Evolutionary conservation across 2,797 vertebrate genomes (phyloP).

Genomic region (Mallotus villosus): DNA sequence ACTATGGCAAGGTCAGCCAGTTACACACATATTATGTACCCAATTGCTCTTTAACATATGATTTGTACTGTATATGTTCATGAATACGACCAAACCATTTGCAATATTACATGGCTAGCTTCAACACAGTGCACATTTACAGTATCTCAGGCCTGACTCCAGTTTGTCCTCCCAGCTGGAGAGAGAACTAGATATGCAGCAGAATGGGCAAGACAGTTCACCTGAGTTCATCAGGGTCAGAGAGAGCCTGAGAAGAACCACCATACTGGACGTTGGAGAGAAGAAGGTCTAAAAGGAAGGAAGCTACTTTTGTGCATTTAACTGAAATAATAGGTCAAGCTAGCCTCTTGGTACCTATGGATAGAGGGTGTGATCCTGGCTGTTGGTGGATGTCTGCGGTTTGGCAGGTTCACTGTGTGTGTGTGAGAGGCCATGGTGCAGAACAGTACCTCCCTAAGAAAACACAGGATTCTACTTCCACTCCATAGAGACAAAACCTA

Average conservation of each 20-base stretch:
- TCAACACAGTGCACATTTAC: too few species aligned
- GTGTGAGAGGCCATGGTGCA: neutral
- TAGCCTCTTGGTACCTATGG: neutral
- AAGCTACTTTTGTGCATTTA: too few species aligned
- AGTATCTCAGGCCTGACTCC: too few species aligned
- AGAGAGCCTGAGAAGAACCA: constrained; percentile 82
- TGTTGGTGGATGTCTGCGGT: neutral
- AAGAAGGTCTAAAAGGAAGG: constrained; percentile 57
- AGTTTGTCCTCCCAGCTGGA: constrained; percentile 73
- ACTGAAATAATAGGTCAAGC: neutral
- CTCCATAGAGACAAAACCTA: too few species aligned
- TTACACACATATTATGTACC: neutral
- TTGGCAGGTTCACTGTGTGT: neutral
- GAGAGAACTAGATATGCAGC: constrained; percentile 64
- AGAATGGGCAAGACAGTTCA: constrained; percentile 68
- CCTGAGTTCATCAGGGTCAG: constrained; percentile 87
- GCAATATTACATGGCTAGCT: too few species aligned
- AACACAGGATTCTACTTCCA: neutral
- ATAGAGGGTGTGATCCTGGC: neutral
- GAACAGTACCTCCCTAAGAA: neutral
- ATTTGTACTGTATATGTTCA: neutral
- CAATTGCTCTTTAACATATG: neutral
- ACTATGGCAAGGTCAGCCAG: neutral
- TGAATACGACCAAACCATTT: too few species aligned
- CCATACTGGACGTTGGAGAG: constrained; percentile 54